Evolutionary conservation across 2,888 invertebrate species (phyloP).

Genomic region (Apodemia duryi): DNA sequence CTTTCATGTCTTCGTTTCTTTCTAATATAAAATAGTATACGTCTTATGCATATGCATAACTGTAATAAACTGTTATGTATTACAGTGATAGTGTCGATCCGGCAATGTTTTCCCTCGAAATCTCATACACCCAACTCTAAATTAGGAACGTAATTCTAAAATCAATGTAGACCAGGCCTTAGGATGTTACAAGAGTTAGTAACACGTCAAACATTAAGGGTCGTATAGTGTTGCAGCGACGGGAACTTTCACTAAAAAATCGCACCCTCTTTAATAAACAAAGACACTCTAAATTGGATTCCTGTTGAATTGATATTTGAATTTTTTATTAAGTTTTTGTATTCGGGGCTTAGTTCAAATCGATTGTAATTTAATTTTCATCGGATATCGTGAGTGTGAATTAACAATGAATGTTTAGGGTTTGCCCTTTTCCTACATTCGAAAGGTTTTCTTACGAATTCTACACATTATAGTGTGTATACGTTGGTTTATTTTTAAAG

Average conservation of each 20-base stretch:
- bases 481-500: no score
- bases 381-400: constrained; percentile 18
- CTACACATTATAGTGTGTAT: no score
- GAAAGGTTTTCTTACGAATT: background rate
- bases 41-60: no score
- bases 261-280: constrained; percentile 34
- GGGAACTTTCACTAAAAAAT: constrained; percentile 26
- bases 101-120: no score
- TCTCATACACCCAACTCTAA: no score
- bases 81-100: no score
- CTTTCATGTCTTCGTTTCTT: no score
- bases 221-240: constrained; percentile 19
- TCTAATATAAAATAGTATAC: no score
- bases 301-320: constrained; percentile 33
- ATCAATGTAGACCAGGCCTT: constrained; percentile 12
- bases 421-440: background rate
- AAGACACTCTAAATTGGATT: constrained; percentile 35
- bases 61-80: no score
- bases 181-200: background rate
- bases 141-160: no score
- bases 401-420: constrained; percentile 16
- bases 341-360: constrained; percentile 19
- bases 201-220: constrained; percentile 24
- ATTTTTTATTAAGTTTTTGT: constrained; percentile 34
- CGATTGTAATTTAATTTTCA: constrained; percentile 27